Evolutionary conservation across 1,140 invertebrate genomes (phyloP), one percentile per base, ranked within the genome.

Genomic region (Drosophila busckii): DNA sequence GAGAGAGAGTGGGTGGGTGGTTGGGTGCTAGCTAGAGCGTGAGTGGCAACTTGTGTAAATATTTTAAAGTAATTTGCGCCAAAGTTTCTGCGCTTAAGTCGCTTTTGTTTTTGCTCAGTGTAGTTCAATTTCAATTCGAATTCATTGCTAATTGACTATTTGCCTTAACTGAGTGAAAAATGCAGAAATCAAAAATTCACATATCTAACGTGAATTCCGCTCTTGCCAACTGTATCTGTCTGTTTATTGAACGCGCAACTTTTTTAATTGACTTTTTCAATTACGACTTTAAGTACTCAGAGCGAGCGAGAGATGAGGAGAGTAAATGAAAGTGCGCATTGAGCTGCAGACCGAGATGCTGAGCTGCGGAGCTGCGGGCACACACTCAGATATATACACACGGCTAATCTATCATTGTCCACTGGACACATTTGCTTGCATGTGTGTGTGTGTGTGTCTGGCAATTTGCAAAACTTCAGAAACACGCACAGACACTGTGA

Each of bases 231-330:
- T n/a, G n/a, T n/a, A n/a, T n/a, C 52, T 58, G 38, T 29, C 34
- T 64, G 35, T 42, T 67, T 46, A 64, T 76, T 63, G 71, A 37
- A 62, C 65, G 60, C 49, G 55, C 75, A 82, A 82, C 56, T 82
- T 82, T 82, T n/a, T 82, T 82, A 82, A 82, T 82, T 82, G 75
- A 82, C 76, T 82, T 82, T 82, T 82, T 82, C 75, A 82, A 82
- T 82, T 82, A 82, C 75, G 69, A 59, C 82, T 80, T 80, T 46
- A 29, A 32, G 23, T 38, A 29, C 28, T 26, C 22, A 42, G 23
- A 25, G 45, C 3, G 34, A 22, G 37, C 5, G 2, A 25, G 12
- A 25, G 4, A 4, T n/a, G 16, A 37, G 10, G 8, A 2, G 34
- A 3, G n/a, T 17, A 15, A 15, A 48, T 26, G 19, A 7, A 23